Evolutionary conservation across 1,140 invertebrate genomes (phyloP).

Genomic region (Mylabris phalerata): DNA sequence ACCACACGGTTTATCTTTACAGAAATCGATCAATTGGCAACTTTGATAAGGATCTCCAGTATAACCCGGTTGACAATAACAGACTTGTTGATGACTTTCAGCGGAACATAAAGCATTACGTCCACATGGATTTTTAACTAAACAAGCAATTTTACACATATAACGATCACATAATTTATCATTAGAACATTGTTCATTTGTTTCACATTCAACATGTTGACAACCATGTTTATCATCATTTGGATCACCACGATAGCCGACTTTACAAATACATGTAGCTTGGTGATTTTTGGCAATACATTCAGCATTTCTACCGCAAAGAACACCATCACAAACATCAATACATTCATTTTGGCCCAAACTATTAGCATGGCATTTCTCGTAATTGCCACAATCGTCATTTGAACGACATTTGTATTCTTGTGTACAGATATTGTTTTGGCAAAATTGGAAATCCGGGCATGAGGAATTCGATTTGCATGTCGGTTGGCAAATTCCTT

Average conservation of each 20-base stretch:
- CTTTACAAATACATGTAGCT: conserved; percentile 67
- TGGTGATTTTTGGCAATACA: conserved; percentile 64
- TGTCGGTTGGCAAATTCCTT: conserved; percentile 70
- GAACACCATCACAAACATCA: conserved; percentile 60
- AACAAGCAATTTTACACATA: conserved; percentile 78
- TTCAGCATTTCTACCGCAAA: conserved; percentile 75
- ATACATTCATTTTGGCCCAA: conserved; percentile 66
- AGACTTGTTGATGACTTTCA: conserved; percentile 65
- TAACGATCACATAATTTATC: conserved; percentile 75
- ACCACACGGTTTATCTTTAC: conserved; percentile 71
- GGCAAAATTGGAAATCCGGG: conserved; percentile 73
- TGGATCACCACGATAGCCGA: conserved; percentile 73
- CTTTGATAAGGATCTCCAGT: conserved; percentile 66
- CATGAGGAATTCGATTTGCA: conserved; percentile 70
- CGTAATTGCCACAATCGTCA: conserved; percentile 59
- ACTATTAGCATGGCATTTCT: conserved; percentile 61
- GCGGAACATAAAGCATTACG: conserved; percentile 76
- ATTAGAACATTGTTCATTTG: conserved; percentile 64
- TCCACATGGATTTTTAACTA: conserved; percentile 71
- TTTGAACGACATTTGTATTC: conserved; percentile 65
- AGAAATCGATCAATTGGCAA: conserved; percentile 73
- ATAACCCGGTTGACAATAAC: conserved; percentile 79
- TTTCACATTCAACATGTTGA: conserved; percentile 66
- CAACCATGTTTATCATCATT: conserved; percentile 64
- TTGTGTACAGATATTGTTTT: conserved; percentile 74